Base-by-base conservation (phyloP, 2,113 vertebrate genomes). In the Bombycilla garrulus region DNA sequence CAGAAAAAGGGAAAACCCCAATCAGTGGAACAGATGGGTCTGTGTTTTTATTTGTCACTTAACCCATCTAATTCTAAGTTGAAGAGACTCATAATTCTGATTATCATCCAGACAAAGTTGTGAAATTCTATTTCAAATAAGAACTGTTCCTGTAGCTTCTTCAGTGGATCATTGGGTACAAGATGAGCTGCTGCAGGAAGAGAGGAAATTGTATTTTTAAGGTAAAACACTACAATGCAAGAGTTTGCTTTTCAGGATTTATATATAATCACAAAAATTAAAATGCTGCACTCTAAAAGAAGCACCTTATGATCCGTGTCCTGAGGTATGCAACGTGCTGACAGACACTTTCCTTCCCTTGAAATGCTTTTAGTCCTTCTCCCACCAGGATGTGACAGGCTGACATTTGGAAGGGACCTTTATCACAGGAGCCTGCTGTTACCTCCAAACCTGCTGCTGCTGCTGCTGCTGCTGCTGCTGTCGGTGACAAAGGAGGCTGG, bases 321-420 rank as follows among this genome's bases (percentile, higher is more conserved):
- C 60, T 81, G 74, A 90, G 44, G 25, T 79, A 74, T 5, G 10
- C 67, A 83, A 71, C 2, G 20, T 81, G 51, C 38, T 6, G 28
- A 35, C 31, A 51, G 51, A 20, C 2, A 3, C 20, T 90, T 83
- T 92, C 71, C 65, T 86, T 86, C 45, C 40, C 44, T 88, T 60
- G 58, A 92, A 93, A 88, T 66, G 54, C 67, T 90, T 93, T 94
- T 76, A 94, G 88, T 80, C 28, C 56, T 93, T 78, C 57, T 93
- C 76, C 69, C 3, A 2, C 44, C 1, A 2, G 60, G 76, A 93
- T 61, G 61, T 64, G 53, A 88, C 82, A 81, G 72, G 65, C 23
- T 92, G 92, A 69, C 60, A 84, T 96, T 96, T 94, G 69, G 64
- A 95, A 88, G 60, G 57, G 51, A 53, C 82, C 53, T 90, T 80